A percentile compares a stretch with the other conserved stretches of the same genome.
phyloP scores from a whole-genome alignment of 92 coral and sea anemone genomes.

The Epizoanthus illoricatus region DNA sequence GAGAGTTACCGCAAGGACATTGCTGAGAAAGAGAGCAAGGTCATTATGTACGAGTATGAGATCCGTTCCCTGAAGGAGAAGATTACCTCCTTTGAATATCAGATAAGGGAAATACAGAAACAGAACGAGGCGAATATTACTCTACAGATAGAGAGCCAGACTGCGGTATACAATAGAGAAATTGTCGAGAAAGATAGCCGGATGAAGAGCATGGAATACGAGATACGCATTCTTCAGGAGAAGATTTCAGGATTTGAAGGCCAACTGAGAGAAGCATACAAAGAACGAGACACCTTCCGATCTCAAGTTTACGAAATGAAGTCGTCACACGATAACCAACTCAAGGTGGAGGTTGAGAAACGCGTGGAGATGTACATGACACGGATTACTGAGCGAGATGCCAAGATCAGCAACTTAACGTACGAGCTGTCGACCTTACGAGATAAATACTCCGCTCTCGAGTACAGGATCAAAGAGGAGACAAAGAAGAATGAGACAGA shows the following conservation, averaged over 20 bases:
- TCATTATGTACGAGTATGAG: conserved; percentile 42
- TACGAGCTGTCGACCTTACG: conserved; percentile 23
- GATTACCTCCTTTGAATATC: conserved; percentile 37
- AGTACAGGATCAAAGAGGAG: conserved; percentile 39
- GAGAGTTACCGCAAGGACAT: conserved; percentile 48
- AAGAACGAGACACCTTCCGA: conserved; percentile 45
- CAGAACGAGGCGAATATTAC: conserved; percentile 32
- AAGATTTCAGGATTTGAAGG: conserved; percentile 33
- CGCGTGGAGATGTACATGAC: conserved; percentile 51
- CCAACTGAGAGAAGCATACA: conserved; percentile 40
- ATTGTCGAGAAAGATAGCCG: conserved; percentile 40
- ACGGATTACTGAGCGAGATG: conserved; percentile 40
- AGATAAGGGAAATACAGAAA: conserved; percentile 34
- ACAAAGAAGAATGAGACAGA: conserved; percentile 39
- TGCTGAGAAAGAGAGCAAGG: conserved; percentile 43
- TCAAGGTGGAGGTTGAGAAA: conserved; percentile 26
- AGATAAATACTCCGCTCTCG: conserved; percentile 41
- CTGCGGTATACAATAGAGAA: conserved; percentile 19
- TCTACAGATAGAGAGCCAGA: conserved; percentile 42
- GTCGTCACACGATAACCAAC: conserved; percentile 23
- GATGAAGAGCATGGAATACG: conserved; percentile 32
- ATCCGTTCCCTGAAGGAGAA: conserved; percentile 44
- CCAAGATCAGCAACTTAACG: background rate
- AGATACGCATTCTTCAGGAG: conserved; percentile 35
- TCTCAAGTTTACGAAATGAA: conserved; percentile 43